Percentiles rank a stretch among this genome's conserved stretches.
These are phyloP conservation scores for Brachionus rubens DNA, from an alignment of 1,140 invertebrate species.

Conservation along the genomic window DNA sequence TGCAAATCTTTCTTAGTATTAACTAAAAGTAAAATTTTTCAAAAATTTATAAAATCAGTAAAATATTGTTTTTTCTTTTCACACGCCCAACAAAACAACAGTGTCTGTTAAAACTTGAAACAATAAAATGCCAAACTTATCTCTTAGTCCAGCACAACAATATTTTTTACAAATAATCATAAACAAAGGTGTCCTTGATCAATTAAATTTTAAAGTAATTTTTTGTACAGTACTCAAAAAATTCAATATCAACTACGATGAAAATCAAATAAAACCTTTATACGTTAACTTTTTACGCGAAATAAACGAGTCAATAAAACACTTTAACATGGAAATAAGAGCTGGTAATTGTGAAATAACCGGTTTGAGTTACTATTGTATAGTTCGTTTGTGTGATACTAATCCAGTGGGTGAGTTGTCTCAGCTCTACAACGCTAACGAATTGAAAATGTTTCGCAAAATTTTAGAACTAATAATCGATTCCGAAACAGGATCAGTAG, in stretches of 20 bases:
- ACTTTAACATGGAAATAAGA: constrained; percentile 43
- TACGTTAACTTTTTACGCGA: constrained; percentile 44
- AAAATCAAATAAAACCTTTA: neutral
- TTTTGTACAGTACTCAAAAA: constrained; percentile 43
- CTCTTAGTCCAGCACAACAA: constrained; percentile 27
- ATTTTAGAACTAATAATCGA: constrained; percentile 32
- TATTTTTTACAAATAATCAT: constrained; percentile 41
- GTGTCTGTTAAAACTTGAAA: too few species aligned
- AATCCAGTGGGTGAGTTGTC: neutral
- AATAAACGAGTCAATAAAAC: constrained; percentile 27
- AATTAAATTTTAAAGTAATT: constrained; percentile 32
- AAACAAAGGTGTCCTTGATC: constrained; percentile 29
- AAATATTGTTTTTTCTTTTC: neutral
- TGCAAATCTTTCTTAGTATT: neutral
- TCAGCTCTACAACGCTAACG: neutral
- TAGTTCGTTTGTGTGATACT: constrained; percentile 20
- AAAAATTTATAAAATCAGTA: constrained; percentile 23
- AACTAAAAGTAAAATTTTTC: neutral
- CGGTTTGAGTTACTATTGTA: constrained; percentile 29
- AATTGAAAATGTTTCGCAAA: constrained; percentile 34
- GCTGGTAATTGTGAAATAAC: constrained; percentile 39
- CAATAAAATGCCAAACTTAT: neutral
- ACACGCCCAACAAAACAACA: neutral
- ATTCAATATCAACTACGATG: constrained; percentile 31
- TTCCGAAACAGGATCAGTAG: constrained; percentile 11